phyloP scores from a whole-genome alignment of 2,113 vertebrate genomes.

The Albula goreensis region DNA sequence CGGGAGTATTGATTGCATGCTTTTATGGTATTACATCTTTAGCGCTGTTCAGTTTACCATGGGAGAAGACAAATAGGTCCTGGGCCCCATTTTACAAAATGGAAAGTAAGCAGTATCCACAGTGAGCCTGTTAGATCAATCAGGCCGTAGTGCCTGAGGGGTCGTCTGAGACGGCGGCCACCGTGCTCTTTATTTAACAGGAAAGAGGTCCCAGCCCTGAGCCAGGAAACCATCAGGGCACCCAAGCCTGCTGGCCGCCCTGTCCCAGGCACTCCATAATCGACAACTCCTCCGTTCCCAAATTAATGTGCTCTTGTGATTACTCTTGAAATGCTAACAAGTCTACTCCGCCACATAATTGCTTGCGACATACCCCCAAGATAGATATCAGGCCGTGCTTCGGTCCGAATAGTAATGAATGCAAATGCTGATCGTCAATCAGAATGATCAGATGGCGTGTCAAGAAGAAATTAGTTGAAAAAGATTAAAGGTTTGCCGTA shows the following conservation, averaged over 20 bases:
- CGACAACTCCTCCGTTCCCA: background rate
- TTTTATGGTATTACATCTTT: constrained; percentile 81
- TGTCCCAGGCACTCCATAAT: background rate
- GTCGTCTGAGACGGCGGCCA: constrained; percentile 1
- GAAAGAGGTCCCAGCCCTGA: background rate
- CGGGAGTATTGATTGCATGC: constrained; percentile 73
- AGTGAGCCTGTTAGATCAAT: constrained; percentile 52
- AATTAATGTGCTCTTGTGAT: background rate
- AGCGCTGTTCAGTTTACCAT: constrained; percentile 58
- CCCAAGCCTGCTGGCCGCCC: background rate
- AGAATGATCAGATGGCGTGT: background rate
- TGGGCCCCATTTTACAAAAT: constrained; percentile 55
- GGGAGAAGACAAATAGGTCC: constrained; percentile 69
- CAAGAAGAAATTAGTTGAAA: constrained; percentile 8
- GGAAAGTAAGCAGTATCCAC: constrained; percentile 64
- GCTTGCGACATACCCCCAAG: background rate
- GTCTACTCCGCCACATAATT: background rate
- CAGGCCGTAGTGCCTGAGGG: constrained; percentile 51
- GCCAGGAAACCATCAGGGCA: background rate
- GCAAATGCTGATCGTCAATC: background rate
- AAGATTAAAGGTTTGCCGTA: background rate
- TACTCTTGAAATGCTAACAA: background rate
- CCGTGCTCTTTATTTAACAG: constrained; percentile 1
- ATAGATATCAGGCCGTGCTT: background rate
- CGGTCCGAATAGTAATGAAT: background rate